phyloP scores from a whole-genome alignment of 2,888 invertebrate species.

The Melipona beecheii region DNA sequence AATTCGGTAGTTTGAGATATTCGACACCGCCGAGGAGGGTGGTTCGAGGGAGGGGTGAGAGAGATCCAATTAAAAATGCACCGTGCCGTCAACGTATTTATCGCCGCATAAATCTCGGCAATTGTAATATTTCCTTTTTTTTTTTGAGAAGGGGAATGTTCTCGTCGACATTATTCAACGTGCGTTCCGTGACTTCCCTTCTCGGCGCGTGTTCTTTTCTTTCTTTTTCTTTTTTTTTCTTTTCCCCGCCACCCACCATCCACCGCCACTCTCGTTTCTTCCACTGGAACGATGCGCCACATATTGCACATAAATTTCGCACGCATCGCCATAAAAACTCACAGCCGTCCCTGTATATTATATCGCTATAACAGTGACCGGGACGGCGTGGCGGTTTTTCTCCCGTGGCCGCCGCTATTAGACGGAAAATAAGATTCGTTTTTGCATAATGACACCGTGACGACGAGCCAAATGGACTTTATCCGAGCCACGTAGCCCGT shows the following conservation, averaged over 20 bases:
- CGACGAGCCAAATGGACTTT: constrained; percentile 54
- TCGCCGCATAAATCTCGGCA: constrained; percentile 66
- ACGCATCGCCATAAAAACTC: constrained; percentile 71
- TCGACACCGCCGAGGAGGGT: constrained; percentile 6
- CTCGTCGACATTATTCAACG: constrained; percentile 58
- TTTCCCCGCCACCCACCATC: background rate
- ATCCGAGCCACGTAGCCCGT: constrained; percentile 32
- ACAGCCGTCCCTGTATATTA: constrained; percentile 66
- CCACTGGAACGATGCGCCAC: constrained; percentile 65
- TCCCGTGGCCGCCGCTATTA: constrained; percentile 55
- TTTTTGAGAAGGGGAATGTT: constrained; percentile 13
- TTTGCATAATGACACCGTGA: constrained; percentile 58
- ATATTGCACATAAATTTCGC: constrained; percentile 75
- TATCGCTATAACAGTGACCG: constrained; percentile 68
- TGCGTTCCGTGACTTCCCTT: constrained; percentile 58
- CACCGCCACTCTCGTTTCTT: background rate
- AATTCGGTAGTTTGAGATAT: constrained; percentile 28
- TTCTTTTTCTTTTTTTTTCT: constrained; percentile 19
- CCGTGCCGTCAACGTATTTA: constrained; percentile 59
- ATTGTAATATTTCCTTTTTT: constrained; percentile 65
- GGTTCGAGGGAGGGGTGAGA: background rate
- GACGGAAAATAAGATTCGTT: constrained; percentile 68
- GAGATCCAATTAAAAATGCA: constrained; percentile 65
- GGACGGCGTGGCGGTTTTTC: constrained; percentile 63
- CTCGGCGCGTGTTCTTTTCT: background rate